Evolutionary conservation across 2,797 vertebrate species (phyloP), one percentile per base, ranked within the genome.

Genomic region (Pseudotriccus pelzelni): DNA sequence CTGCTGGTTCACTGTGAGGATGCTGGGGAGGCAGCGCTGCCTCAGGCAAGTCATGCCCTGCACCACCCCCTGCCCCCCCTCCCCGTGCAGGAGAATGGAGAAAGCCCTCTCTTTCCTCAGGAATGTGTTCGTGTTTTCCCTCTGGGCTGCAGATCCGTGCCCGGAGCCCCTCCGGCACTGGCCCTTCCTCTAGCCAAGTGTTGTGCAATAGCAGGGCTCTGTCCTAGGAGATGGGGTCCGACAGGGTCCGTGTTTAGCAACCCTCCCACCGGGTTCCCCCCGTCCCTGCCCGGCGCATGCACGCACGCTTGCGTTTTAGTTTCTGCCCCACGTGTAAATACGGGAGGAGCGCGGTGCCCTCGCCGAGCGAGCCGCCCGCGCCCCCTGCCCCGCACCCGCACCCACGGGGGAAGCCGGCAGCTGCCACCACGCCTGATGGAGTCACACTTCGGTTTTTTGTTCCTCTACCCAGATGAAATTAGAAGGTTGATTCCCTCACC

Each of bases 81-180:
- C n/a, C 53, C 8, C 2, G 17, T 58, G 68, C 62, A 39, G 62
- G 84, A 90, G 84, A 87, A 37, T 3, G 20, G 85, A 87, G 93
- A 77, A 94, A 88, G 56, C 74, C 94, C 89, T 87, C 91, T 90
- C 85, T 93, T 96, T 96, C 95, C 96, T 97, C 97, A 97, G 97
- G 97, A 96, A 96, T 4, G 39, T 93, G 84, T 84, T 30, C 1
- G 39, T 88, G 81, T 94, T 96, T 90, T 80, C 82, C 94, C 77
- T 76, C 81, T 0, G n/a, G 89, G 63, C 93, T 77, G 72, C 70
- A 59, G 63, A 88, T 58, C 87, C 41, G 46, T 41, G 55, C 49
- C 68, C 18, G 11, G 11, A 47, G 16, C 36, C 39, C 67, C 81
- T 15, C 18, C 0, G 10, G 80, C 92, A 43, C 70, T 9, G 84